These are phyloP conservation scores for Himalopsyche kuldschensis DNA, from an alignment of 2,888 invertebrate species.

Conservation along the genomic window DNA sequence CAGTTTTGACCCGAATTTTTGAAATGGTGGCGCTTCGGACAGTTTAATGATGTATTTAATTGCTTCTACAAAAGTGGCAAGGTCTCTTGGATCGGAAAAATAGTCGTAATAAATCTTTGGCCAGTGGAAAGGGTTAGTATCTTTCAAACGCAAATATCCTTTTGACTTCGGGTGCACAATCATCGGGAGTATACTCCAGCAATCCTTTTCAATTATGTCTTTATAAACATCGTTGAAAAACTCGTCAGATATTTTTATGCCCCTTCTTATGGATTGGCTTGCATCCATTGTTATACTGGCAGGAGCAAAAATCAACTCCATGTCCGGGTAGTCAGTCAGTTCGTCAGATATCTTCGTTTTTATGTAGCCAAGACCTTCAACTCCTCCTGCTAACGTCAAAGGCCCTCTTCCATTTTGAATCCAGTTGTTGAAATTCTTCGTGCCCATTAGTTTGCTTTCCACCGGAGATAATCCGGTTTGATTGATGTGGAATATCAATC, in stretches of 20 bases:
- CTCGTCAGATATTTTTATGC: conserved; percentile 60
- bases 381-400: conserved; percentile 60
- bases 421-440: conserved; percentile 46
- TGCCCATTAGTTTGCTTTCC: conserved; percentile 30
- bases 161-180: conserved; percentile 75
- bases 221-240: conserved; percentile 61
- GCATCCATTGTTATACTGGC: conserved; percentile 46
- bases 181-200: conserved; percentile 68
- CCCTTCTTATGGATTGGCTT: conserved; percentile 54
- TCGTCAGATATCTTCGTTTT: conserved; percentile 60
- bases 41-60: conserved; percentile 63
- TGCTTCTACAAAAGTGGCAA: conserved; percentile 62
- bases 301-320: conserved; percentile 52
- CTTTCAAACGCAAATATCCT: conserved; percentile 69
- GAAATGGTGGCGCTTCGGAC: conserved; percentile 61
- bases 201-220: conserved; percentile 58
- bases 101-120: conserved; percentile 83
- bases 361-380: conserved; percentile 66
- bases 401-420: conserved; percentile 51
- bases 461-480: conserved; percentile 49
- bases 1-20: conserved; percentile 58
- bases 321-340: conserved; percentile 63
- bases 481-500: conserved; percentile 59
- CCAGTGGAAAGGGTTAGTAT: conserved; percentile 71
- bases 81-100: conserved; percentile 65